Base-by-base conservation (phyloP, 2,797 vertebrate species). In the Lateolabrax maculatus region DNA sequence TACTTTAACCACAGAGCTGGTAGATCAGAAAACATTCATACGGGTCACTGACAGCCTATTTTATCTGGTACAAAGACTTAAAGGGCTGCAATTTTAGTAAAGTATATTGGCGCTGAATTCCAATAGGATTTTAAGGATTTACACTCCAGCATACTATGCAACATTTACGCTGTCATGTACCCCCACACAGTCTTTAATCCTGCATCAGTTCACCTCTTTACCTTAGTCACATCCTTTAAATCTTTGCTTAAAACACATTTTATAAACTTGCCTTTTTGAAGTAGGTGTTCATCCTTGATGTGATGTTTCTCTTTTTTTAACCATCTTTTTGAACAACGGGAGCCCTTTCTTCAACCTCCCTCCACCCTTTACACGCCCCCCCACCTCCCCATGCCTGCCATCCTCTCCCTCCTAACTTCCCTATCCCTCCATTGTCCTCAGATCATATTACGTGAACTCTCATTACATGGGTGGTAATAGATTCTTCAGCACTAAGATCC, bases 391-490 rank as follows among this genome's bases (percentile, higher is more conserved):
- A 2, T 41, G 43, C 51, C 51, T 63, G 71, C 76, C 44, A 29
- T 58, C 76, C 48, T 25, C 62, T 71, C 63, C 56, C 49, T 57
- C 66, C 55, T 21, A 63, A 78, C 78, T 80, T 79, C 61, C 49
- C 55, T 27, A 21, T 67, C 56, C 65, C 69, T 76, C 77, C 73
- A 87, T 90, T 93, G 92, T 92, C 61, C 83, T 71, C 81, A 25
- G 71, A 89, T 84, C 79, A 80, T 76, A 81, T 80, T 81, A 71
- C 74, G 68, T 79, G 84, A 90, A 87, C 88, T 89, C 85, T 88
- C 85, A 92, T 92, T 91, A 90, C 80, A 89, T 77, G 78, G 79
- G 86, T 83, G 86, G 87, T 92, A 90, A 91, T 89, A 87, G 84
- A 88, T 84, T 91, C 86, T 84, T 92, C 86, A 79, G 87, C 83